Evolutionary conservation across 2,113 vertebrate species (phyloP), one percentile per base, ranked within the genome.

Genomic region (Vidua macroura): DNA sequence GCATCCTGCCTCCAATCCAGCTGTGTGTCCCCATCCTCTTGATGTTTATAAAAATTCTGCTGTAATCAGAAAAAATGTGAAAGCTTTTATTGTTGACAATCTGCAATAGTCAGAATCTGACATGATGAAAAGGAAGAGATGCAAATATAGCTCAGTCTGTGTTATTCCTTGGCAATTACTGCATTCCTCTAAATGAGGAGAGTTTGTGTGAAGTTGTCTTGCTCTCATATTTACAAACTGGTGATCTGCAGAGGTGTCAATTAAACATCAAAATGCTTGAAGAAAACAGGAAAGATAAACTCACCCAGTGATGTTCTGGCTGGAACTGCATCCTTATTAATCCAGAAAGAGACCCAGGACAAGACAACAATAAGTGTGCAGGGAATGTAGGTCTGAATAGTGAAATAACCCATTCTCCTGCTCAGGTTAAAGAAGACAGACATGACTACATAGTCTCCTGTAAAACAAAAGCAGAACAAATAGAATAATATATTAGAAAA

Each of bases 271-370:
- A 31, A 90, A 67, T 2, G 2, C 35, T 52, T 72, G 51, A 90
- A 64, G n/a, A 41, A 83, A 72, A 60, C 27, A 52, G 30, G 48
- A 76, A 20, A 67, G 24, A 44, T 1, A 19, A 31, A 81, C 96
- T 98, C 97, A 99, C 99, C 99, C 95, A 99, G 96, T 49, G 99
- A 99, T 31, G 99, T 99, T 96, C 99, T 98, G 72, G 99, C 99
- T 85, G 99, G 99, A 27, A 99, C 99, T 2, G 99, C 99, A 92
- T 99, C 99, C 96, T 99, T 99, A 94, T 99, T 99, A 96, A 99
- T 99, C 99, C 99, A 99, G 96, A 99, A 99, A 25, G 99, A 99
- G 49, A 99, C 99, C 99, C 99, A 99, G 52, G 99, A 99, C 21
- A 99, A 96, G 58, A 99, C 99, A 11, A 99, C 99, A 15, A 99